Evolutionary conservation across 2,113 vertebrate genomes (phyloP).

Genomic region (Centropus unirufus): DNA sequence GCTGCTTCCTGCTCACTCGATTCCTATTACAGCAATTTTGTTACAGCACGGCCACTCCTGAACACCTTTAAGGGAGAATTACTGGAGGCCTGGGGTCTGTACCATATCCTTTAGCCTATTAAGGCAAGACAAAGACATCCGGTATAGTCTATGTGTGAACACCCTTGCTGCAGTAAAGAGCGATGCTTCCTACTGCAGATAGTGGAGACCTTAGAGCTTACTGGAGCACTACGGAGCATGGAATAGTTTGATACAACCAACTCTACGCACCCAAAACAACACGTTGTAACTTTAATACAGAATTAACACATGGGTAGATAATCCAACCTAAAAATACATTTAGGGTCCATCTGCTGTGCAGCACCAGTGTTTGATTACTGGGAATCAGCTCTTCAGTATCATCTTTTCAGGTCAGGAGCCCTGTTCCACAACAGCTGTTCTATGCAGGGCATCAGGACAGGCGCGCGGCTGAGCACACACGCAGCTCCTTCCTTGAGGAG

Average conservation of each 20-base stretch:
- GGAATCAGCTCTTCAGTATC: neutral
- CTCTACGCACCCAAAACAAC: neutral
- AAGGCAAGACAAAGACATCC: neutral
- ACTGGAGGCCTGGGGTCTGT: neutral
- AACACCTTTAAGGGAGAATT: neutral
- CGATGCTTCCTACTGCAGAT: neutral
- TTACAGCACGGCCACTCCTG: neutral
- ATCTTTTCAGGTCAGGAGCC: conserved; percentile 22
- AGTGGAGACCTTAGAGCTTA: neutral
- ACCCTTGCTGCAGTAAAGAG: neutral
- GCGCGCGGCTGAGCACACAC: neutral
- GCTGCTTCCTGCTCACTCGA: neutral
- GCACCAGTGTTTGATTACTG: neutral
- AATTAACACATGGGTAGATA: neutral
- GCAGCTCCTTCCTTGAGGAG: neutral
- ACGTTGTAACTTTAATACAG: neutral
- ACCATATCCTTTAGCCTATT: neutral
- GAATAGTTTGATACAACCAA: neutral
- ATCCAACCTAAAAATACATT: conserved; percentile 18
- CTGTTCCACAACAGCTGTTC: neutral
- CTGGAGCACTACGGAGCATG: neutral
- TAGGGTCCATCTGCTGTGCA: neutral
- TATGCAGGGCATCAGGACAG: neutral
- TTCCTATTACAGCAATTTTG: neutral
- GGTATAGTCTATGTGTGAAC: neutral